phyloP scores from a whole-genome alignment of 2,113 vertebrate species.

The Pterocles burchelli region DNA sequence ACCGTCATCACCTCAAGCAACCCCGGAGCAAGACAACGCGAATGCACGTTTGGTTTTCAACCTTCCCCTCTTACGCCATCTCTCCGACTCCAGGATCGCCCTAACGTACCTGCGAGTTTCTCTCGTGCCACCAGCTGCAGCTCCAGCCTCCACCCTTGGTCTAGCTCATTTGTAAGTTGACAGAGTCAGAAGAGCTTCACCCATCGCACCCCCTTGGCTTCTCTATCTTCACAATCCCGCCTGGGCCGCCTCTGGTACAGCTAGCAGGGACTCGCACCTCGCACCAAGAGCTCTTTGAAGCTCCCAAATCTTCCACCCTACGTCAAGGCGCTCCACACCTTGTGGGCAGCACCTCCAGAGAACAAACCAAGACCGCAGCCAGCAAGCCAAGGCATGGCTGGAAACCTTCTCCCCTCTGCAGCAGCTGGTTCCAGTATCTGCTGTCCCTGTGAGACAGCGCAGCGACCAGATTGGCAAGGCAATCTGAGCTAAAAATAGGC shows the following conservation, averaged over 20 bases:
- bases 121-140: rapidly evolving
- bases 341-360: background rate
- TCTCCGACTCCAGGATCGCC: background rate
- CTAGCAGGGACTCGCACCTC: rapidly evolving
- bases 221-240: background rate
- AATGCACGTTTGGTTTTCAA: rapidly evolving
- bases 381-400: background rate
- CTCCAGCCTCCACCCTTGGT: background rate
- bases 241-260: background rate
- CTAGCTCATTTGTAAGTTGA: background rate
- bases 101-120: background rate
- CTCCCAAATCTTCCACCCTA: background rate
- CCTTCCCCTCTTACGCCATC: background rate
- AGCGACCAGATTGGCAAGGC: background rate
- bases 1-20: background rate
- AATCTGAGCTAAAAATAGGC: constrained; percentile 60
- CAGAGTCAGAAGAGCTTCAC: background rate
- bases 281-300: background rate
- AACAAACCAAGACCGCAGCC: rapidly evolving
- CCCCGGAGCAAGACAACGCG: rapidly evolving
- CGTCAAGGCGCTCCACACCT: background rate
- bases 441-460: background rate
- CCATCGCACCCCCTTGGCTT: background rate
- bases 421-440: background rate
- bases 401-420: background rate